A percentile compares a stretch with the other conserved stretches of the same genome.
phyloP scores from a whole-genome alignment of 1,140 invertebrate genomes.

The Ceratosolen solmsi region DNA sequence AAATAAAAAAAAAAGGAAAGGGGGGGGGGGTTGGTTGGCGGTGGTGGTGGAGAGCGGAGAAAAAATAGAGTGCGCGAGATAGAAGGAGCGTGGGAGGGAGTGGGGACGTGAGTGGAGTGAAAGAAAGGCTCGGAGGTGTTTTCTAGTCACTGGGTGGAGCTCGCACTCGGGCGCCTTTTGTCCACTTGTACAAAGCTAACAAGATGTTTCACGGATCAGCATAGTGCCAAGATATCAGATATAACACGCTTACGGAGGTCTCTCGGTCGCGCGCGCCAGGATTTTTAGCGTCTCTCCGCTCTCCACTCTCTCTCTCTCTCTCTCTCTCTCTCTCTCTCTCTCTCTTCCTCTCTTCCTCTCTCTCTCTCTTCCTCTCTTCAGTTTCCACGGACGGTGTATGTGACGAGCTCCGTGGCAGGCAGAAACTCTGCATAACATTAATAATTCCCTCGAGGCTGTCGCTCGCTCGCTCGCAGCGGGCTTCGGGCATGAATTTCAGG shows the following conservation, averaged over 20 bases:
- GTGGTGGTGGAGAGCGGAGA: not conserved
- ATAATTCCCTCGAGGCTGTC: constrained; percentile 62
- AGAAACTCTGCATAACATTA: constrained; percentile 67
- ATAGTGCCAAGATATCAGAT: constrained; percentile 66
- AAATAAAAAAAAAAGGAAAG: not conserved
- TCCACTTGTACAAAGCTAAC: constrained; percentile 68
- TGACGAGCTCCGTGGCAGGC: constrained; percentile 58
- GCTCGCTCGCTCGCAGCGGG: constrained; percentile 43
- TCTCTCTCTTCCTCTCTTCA: not conserved
- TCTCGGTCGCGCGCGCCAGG: constrained; percentile 43
- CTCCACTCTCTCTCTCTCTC: constrained; percentile 54
- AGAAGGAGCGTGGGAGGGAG: not conserved
- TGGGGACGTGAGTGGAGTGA: not conserved
- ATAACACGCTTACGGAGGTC: constrained; percentile 61
- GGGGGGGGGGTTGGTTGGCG: not conserved
- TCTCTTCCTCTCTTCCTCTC: constrained; percentile 50
- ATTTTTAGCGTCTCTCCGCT: too few species aligned
- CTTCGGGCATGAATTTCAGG: constrained; percentile 53
- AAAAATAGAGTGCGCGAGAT: too few species aligned
- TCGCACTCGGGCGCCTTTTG: constrained; percentile 54
- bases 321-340: constrained; percentile 41
- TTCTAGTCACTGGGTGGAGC: constrained; percentile 34
- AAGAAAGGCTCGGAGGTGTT: constrained; percentile 7
- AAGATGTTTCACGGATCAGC: constrained; percentile 71
- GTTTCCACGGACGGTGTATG: constrained; percentile 28